Evolutionary conservation across 2,113 vertebrate genomes (phyloP).

Genomic region (Paratilapia polleni): DNA sequence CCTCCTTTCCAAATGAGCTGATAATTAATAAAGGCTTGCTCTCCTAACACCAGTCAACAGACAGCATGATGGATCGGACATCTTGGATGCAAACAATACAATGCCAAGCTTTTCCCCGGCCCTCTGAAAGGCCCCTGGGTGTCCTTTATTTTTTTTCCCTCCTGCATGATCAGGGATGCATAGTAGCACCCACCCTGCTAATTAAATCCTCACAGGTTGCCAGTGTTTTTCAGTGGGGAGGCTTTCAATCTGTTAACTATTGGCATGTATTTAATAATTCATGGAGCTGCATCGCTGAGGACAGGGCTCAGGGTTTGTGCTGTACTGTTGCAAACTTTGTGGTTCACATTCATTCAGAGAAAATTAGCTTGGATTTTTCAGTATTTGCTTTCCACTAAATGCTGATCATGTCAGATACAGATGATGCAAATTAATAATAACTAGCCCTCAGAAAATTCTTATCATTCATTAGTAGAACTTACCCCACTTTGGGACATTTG

Average conservation of each 20-base stretch:
- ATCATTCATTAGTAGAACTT: slow-evolving; percentile 13
- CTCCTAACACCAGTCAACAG: slow-evolving; percentile 78
- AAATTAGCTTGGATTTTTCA: background rate
- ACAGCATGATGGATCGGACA: slow-evolving; percentile 84
- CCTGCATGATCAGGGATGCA: slow-evolving; percentile 72
- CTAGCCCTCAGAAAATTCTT: background rate
- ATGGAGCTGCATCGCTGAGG: slow-evolving; percentile 59
- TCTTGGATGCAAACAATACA: slow-evolving; percentile 69
- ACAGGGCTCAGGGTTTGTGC: slow-evolving; percentile 23
- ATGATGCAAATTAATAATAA: background rate
- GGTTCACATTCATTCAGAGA: background rate
- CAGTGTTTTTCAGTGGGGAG: slow-evolving; percentile 64
- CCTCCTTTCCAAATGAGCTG: slow-evolving; percentile 68
- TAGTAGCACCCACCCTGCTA: slow-evolving; percentile 62
- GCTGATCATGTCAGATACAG: background rate
- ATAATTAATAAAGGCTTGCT: slow-evolving; percentile 85
- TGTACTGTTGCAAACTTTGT: background rate
- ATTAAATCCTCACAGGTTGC: slow-evolving; percentile 65
- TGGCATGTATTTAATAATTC: slow-evolving; percentile 75
- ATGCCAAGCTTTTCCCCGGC: slow-evolving; percentile 31
- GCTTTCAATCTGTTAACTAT: slow-evolving; percentile 67
- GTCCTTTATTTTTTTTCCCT: slow-evolving; percentile 29
- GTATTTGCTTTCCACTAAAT: background rate
- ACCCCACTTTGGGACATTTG: slow-evolving; percentile 25
- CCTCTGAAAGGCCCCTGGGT: slow-evolving; percentile 55